phyloP scores from a whole-genome alignment of 2,888 invertebrate species.

The Altica lythri region DNA sequence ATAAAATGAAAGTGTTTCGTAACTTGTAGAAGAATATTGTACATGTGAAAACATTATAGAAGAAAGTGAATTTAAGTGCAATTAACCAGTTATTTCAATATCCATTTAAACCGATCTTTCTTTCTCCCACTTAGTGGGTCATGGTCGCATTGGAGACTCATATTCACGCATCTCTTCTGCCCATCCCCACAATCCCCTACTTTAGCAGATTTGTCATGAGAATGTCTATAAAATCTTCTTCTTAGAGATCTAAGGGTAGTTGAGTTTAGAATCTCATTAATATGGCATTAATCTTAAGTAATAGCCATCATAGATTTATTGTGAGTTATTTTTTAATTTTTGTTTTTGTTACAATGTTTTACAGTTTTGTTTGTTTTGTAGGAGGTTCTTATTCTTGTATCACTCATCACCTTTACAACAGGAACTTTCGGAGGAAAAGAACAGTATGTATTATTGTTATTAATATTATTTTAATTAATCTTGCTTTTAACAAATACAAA shows the following conservation, averaged over 20 bases:
- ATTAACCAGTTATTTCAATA: background rate
- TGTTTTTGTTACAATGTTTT: background rate
- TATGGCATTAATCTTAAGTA: background rate
- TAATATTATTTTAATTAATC: no score
- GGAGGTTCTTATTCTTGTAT: background rate
- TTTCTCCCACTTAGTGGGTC: conserved; percentile 7
- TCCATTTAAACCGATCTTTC: no score
- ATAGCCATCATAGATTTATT: background rate
- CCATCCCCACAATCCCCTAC: conserved; percentile 17
- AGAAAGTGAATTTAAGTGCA: conserved; percentile 1
- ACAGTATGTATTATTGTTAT: conserved; percentile 3
- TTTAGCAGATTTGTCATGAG: background rate
- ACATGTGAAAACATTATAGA: conserved; percentile 1
- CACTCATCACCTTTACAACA: background rate
- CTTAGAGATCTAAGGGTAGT: conserved; percentile 1
- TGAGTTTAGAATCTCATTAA: conserved; percentile 4
- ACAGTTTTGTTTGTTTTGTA: background rate
- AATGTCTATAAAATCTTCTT: conserved; percentile 8
- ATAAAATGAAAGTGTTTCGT: conserved; percentile 3
- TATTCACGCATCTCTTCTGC: conserved; percentile 8
- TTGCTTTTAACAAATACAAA: no score
- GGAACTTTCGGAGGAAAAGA: conserved; percentile 3
- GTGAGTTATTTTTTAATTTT: background rate
- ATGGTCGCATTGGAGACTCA: conserved; percentile 22
- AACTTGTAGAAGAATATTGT: background rate